These are phyloP conservation scores for Diadumene lineata DNA, from an alignment of 92 coral and sea anemone genomes.

Conservation along the genomic window DNA sequence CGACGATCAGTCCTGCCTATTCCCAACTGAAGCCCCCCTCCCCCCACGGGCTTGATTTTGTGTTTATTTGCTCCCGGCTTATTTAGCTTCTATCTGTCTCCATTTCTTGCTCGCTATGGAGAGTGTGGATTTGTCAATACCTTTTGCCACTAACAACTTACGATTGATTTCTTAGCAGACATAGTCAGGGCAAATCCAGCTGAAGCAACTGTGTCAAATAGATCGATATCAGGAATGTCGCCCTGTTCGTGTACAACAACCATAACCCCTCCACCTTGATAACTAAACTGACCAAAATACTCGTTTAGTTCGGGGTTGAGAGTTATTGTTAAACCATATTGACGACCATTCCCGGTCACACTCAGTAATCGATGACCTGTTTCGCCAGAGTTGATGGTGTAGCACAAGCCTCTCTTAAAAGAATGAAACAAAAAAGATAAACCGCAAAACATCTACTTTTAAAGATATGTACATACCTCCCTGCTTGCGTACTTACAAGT, in stretches of 20 bases:
- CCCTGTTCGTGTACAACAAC: background rate
- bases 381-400: background rate
- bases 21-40: no score
- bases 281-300: background rate
- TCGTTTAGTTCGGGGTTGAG: background rate
- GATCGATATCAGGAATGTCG: background rate
- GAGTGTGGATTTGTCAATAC: no score
- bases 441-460: no score
- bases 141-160: no score
- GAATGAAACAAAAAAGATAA: no score
- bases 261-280: background rate
- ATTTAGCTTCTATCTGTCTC: no score
- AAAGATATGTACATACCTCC: no score
- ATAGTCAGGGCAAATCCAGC: background rate
- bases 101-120: no score
- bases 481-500: no score
- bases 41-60: no score
- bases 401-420: background rate
- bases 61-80: no score
- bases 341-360: background rate
- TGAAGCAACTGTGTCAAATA: background rate
- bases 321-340: background rate
- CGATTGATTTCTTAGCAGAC: background rate
- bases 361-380: background rate
- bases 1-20: no score